Conservation (phyloP, 2,797 vertebrate species). For the Ceryle rudis region DNA sequence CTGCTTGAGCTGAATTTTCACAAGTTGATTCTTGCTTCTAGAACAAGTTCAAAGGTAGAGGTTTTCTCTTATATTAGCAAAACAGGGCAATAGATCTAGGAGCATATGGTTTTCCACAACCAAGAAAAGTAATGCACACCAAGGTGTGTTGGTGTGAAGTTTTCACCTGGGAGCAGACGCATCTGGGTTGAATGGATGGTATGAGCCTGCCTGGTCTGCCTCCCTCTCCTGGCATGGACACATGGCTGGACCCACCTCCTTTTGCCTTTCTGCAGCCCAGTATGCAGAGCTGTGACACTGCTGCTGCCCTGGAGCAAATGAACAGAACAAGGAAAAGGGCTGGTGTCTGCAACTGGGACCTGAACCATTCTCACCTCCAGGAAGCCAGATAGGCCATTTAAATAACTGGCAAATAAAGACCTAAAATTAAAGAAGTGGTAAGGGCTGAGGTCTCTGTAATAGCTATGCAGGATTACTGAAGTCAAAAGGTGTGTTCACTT, state of each 20-base stretch:
- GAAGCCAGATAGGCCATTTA: background rate
- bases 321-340: background rate
- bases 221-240: background rate
- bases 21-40: constrained; percentile 54
- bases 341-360: background rate
- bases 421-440: background rate
- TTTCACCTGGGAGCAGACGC: background rate
- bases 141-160: background rate
- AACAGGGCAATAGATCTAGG: background rate
- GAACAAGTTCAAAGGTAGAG: constrained; percentile 44
- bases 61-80: constrained; percentile 10
- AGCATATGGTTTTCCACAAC: background rate
- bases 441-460: background rate
- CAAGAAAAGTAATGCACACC: background rate
- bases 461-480: background rate
- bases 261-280: background rate
- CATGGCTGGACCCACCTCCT: background rate
- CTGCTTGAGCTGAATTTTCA: constrained; percentile 11
- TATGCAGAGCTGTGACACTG: background rate
- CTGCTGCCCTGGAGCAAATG: background rate
- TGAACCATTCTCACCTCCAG: background rate
- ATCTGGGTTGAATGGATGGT: background rate
- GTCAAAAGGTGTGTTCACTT: background rate
- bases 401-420: background rate
- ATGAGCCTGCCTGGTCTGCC: background rate